Conservation (phyloP, 2,888 invertebrate genomes). For the Coleophora flavipennella region DNA sequence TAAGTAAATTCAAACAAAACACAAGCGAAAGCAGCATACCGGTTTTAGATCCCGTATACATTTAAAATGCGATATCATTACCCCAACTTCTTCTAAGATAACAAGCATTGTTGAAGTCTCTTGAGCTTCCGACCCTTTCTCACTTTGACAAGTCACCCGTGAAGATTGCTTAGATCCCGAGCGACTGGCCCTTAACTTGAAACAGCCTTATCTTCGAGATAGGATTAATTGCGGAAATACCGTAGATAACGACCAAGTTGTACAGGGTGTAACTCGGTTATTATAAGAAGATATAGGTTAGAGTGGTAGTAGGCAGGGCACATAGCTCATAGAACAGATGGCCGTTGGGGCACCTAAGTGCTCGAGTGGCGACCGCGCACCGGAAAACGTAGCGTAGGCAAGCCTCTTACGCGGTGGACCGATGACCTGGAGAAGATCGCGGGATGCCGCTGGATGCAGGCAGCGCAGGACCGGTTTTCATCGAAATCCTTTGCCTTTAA, state of each 20-base stretch:
- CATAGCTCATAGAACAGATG: too few species aligned
- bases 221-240: slow-evolving; percentile 70
- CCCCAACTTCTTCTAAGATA: slow-evolving; percentile 67
- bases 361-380: too few species aligned
- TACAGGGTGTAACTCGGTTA: too few species aligned
- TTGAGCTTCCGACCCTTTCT: slow-evolving; percentile 66
- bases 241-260: slow-evolving; percentile 60
- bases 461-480: too few species aligned
- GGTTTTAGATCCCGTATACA: slow-evolving; percentile 35
- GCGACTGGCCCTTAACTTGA: slow-evolving; percentile 65
- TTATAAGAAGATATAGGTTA: too few species aligned
- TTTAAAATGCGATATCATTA: slow-evolving; percentile 65
- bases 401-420: too few species aligned
- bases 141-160: slow-evolving; percentile 71
- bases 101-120: slow-evolving; percentile 73
- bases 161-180: slow-evolving; percentile 71
- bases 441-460: too few species aligned
- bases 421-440: too few species aligned
- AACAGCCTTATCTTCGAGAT: slow-evolving; percentile 64
- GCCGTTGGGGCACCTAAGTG: too few species aligned
- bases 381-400: too few species aligned
- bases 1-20: slow-evolving; percentile 4
- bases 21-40: neutral
- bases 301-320: too few species aligned
- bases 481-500: too few species aligned